phyloP scores from a whole-genome alignment of 2,888 invertebrate genomes.

The Chelonus formosanus region DNA sequence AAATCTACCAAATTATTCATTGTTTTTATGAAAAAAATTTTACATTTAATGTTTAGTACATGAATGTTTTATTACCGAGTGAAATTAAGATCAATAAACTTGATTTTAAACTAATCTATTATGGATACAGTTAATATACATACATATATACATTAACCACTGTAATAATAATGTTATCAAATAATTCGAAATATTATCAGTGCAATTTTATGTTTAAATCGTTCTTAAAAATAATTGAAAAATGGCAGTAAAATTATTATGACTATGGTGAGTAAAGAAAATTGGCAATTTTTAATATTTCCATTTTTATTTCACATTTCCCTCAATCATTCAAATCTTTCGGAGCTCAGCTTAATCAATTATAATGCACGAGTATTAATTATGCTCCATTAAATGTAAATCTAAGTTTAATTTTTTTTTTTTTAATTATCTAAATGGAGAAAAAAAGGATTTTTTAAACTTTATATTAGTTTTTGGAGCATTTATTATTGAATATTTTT shows the following conservation, averaged over 20 bases:
- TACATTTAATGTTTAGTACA: neutral
- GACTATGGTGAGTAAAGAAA: conserved; percentile 32
- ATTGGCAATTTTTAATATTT: too few species aligned
- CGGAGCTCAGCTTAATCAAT: too few species aligned
- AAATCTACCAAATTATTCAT: neutral
- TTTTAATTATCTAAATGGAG: too few species aligned
- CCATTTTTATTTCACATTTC: too few species aligned
- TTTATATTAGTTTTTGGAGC: too few species aligned
- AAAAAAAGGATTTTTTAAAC: too few species aligned
- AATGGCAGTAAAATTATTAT: conserved; percentile 24
- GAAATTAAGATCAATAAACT: conserved; percentile 1
- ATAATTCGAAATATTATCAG: neutral
- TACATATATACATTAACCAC: too few species aligned
- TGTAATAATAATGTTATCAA: neutral
- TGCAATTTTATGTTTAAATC: neutral
- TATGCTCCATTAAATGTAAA: too few species aligned
- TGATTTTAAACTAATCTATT: neutral
- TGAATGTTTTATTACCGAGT: neutral
- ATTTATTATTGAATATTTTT: too few species aligned
- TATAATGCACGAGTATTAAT: too few species aligned
- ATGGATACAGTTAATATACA: neutral
- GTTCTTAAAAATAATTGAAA: neutral
- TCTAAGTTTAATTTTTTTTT: too few species aligned
- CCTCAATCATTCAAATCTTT: too few species aligned
- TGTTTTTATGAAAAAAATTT: neutral